phyloP scores from a whole-genome alignment of 2,888 invertebrate species.

The Cantharis rustica region DNA sequence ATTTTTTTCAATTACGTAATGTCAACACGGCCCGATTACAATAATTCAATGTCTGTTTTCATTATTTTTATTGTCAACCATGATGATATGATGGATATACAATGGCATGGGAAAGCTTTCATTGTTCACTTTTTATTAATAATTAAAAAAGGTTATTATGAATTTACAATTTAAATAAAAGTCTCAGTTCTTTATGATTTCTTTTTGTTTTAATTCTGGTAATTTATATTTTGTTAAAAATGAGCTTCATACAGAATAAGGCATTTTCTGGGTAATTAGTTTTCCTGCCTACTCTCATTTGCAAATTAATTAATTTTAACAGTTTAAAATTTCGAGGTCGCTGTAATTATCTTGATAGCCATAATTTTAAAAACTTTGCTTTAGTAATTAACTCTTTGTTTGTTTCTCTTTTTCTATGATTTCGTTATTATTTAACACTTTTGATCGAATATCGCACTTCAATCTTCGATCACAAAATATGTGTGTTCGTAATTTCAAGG shows the following conservation, averaged over 20 bases:
- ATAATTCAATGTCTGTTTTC: background rate
- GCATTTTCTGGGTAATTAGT: background rate
- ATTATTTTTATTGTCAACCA: background rate
- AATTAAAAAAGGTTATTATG: background rate
- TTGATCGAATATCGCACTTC: background rate
- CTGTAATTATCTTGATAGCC: background rate
- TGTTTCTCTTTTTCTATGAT: background rate
- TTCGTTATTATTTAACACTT: background rate
- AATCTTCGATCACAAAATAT: background rate
- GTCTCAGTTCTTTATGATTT: background rate
- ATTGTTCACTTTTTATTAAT: background rate
- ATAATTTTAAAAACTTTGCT: background rate
- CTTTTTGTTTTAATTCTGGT: background rate
- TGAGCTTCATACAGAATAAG: background rate
- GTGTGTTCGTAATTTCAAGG: background rate
- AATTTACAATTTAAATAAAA: background rate
- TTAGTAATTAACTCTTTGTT: background rate
- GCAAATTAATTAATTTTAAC: background rate
- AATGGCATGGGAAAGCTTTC: background rate
- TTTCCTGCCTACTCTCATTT: background rate
- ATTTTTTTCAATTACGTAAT: background rate
- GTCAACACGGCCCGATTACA: background rate
- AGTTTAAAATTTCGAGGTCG: background rate
- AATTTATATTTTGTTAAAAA: background rate
- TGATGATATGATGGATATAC: background rate